Percentiles rank a stretch among this genome's conserved stretches.
phyloP scores from a whole-genome alignment of 2,888 invertebrate genomes.

The Monochamus alternatus region DNA sequence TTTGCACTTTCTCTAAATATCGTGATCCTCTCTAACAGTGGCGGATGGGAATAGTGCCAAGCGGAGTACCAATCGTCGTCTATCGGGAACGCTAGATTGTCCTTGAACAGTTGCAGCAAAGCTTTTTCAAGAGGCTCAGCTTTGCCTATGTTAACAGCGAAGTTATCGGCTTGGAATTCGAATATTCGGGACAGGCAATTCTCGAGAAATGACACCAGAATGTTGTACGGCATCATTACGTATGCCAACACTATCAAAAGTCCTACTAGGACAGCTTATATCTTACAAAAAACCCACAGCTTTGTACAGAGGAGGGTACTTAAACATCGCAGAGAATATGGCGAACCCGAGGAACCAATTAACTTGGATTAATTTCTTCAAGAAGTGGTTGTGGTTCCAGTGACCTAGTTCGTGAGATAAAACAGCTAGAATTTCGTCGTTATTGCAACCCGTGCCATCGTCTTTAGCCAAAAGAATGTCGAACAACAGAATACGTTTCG shows the following conservation, averaged over 20 bases:
- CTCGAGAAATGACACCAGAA: conserved; percentile 87
- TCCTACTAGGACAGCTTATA: conserved; percentile 92
- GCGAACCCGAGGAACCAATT: conserved; percentile 79
- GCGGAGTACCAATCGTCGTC: conserved; percentile 93
- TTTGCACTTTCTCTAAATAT: conserved; percentile 70
- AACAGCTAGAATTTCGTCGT: conserved; percentile 95
- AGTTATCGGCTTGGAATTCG: conserved; percentile 97
- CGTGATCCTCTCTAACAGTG: conserved; percentile 89
- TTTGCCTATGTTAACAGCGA: conserved; percentile 88
- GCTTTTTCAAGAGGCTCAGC: conserved; percentile 85
- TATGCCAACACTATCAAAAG: conserved; percentile 91
- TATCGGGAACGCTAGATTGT: conserved; percentile 96
- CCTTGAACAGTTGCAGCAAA: conserved; percentile 92
- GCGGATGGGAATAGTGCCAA: conserved; percentile 98
- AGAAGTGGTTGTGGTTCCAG: conserved; percentile 93
- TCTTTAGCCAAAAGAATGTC: conserved; percentile 93
- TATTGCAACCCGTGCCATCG: conserved; percentile 82
- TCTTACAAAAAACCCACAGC: conserved; percentile 90
- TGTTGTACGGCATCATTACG: conserved; percentile 94
- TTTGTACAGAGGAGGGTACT: conserved; percentile 83
- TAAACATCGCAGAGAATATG: conserved; percentile 79
- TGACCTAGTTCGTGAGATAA: conserved; percentile 98
- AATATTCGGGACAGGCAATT: conserved; percentile 89
- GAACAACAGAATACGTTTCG: conserved; percentile 97
- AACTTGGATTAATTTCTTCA: conserved; percentile 90